Base-by-base conservation (phyloP, 2,113 vertebrate genomes). In the Diglossa brunneiventris region DNA sequence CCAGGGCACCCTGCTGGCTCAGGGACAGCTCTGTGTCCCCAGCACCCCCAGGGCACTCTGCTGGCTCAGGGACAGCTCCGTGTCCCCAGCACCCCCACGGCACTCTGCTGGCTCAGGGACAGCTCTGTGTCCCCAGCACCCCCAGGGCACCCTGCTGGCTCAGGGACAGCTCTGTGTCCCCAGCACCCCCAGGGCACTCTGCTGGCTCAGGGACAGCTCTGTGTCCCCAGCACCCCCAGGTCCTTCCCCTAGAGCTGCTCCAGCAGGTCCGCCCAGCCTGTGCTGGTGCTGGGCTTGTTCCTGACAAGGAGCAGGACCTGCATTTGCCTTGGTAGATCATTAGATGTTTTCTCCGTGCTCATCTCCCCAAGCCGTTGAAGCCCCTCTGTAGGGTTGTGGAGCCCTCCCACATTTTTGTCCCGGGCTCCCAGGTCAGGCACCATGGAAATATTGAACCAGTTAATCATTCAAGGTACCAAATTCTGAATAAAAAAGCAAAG, bases 381-480 rank as follows among this genome's bases (percentile, higher is more conserved):
- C 4, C n/a, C 24, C 30, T 76, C 63, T 55, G n/a, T 62, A 47
- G n/a, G n/a, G 41, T 39, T 47, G 53, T 4, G 1, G n/a, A 53
- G 61, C 24, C 3, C 33, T n/a, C 69, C 22, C 69, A 62, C 14
- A 5, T n/a, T 26, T 41, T 14, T 35, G 31, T 47, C 13, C 14
- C 41, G 47, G 11, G 27, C 23, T 35, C 28, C 33, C 3, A 0
- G 28, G 24, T n/a, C 24, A 15, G 6, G 37, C 22, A 5, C 3
- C 26, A 49, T 7, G 4, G 9, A 58, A 79, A 58, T 55, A 17
- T 47, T 67, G 37, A 35, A 44, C 20, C 28, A 30, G 23, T 62
- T 42, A 56, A 10, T 50, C 7, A 2, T 46, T 16, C 52, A 39
- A 80, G 26, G n/a, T 39, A 73, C 16, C 50, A 46, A 73, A 42